Base-by-base conservation (phyloP, 2,888 invertebrate species). In the Epinotia bilunana region DNA sequence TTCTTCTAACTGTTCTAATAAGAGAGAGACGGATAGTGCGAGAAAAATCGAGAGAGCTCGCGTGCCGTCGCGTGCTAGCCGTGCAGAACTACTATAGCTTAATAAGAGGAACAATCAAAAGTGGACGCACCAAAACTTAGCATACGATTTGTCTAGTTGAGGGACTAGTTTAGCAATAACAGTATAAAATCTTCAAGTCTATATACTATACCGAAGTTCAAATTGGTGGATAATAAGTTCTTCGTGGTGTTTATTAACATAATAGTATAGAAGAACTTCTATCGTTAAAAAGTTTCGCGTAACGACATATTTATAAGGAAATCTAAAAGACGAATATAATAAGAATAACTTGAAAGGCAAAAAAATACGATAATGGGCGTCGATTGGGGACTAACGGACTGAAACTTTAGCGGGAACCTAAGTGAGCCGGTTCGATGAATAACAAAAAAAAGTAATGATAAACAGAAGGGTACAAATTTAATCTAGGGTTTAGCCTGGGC, bases 401-500 rank as follows among this genome's bases (percentile, higher is more conserved):
- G 65, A 71, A 72, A 72, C 67, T 75, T 72, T 64, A 53, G 33
- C 70, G 64, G 61, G 55, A 57, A 7, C 46, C 65, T 73, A 49
- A 77, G 79, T 78, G 78, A 82, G 77, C 80, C 79, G 82, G 81
- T 78, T 79, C 84, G 82, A 84, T 83, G 81, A 83, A 83, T 82
- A 82, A 82, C 82, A 86, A 88, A 88, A 88, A 88, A 75, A 88
- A 86, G 84, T 85, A 86, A 86, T 84, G 86, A 84, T 83, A 88
- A 87, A 87, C 84, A 85, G 87, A 88, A 85, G 87, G 88, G 85
- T 87, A 89, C 86, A 88, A 89, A 89, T 91, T 89, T 91, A 90
- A 91, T 91, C 88, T 88, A 87, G 85, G 87, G 85, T 83, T 85
- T 87, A 85, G 84, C 83, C 84, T 81, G 83, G 83, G 83, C 83